Evolutionary conservation across 2,797 vertebrate genomes (phyloP).

Genomic region (Notoglanidium macrostoma): DNA sequence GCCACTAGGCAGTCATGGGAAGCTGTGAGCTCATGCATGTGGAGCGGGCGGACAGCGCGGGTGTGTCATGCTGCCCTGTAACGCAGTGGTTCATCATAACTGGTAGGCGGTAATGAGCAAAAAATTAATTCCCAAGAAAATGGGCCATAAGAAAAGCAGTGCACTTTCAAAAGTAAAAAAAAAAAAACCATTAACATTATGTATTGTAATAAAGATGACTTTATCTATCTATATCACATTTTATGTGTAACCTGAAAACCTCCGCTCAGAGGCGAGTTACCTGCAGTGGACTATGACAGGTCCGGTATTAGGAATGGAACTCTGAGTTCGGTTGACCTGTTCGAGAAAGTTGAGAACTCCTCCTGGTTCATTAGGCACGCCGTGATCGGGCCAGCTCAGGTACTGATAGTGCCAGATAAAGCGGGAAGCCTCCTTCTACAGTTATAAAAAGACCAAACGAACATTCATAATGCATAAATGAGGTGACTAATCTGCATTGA

Average conservation of each 20-base stretch:
- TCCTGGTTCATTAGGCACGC: constrained; percentile 85
- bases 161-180: background rate
- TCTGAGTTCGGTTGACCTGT: constrained; percentile 83
- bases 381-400: constrained; percentile 89
- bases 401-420: constrained; percentile 88
- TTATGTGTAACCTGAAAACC: background rate
- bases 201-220: background rate
- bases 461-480: background rate
- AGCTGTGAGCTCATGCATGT: background rate
- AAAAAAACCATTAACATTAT: background rate
- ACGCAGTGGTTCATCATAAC: background rate
- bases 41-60: background rate
- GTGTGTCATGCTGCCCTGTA: background rate
- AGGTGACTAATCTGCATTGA: background rate
- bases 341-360: constrained; percentile 86
- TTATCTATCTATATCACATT: no score
- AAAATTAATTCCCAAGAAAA: background rate
- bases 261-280: constrained; percentile 63
- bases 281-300: constrained; percentile 91
- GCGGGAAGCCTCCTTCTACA: constrained; percentile 76
- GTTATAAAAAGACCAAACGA: constrained; percentile 3
- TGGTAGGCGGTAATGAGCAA: background rate
- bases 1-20: background rate
- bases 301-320: constrained; percentile 76
- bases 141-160: background rate